These are phyloP conservation scores for Geotrupes spiniger DNA, from an alignment of 2,888 invertebrate species.

Conservation along the genomic window DNA sequence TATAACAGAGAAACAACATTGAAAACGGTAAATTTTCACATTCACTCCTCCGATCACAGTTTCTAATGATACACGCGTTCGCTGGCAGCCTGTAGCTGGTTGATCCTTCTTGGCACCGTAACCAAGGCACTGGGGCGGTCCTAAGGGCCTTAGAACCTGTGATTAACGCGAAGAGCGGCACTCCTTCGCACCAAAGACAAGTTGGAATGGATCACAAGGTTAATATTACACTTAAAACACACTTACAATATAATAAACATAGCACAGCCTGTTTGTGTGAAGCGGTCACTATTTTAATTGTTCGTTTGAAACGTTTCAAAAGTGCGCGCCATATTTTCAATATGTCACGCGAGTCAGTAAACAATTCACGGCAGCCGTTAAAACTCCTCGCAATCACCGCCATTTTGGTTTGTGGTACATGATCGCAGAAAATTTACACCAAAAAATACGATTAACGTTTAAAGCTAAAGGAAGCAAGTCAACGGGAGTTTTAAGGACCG, in stretches of 20 bases:
- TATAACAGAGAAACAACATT: slow-evolving; percentile 24
- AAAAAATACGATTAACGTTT: too few relatives aligned
- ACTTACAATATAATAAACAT: slow-evolving; percentile 25
- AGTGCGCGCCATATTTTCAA: too few relatives aligned
- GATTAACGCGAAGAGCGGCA: slow-evolving; percentile 33
- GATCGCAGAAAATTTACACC: too few relatives aligned
- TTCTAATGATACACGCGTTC: slow-evolving; percentile 7
- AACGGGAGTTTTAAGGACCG: not conserved
- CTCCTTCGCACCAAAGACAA: slow-evolving; percentile 37
- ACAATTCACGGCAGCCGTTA: not conserved
- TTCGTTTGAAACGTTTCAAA: not conserved
- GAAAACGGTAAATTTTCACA: slow-evolving; percentile 17
- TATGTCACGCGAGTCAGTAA: too few relatives aligned
- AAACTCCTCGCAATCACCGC: not conserved
- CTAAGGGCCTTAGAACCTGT: slow-evolving; percentile 29
- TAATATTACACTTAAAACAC: slow-evolving; percentile 34
- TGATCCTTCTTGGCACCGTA: slow-evolving; percentile 46
- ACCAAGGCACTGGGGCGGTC: slow-evolving; percentile 45
- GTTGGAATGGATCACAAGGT: slow-evolving; percentile 41
- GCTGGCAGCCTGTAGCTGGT: slow-evolving; percentile 50
- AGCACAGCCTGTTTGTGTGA: slow-evolving; percentile 26
- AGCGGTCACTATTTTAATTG: slow-evolving; percentile 18
- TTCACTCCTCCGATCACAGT: slow-evolving; percentile 8
- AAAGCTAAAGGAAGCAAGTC: too few relatives aligned
- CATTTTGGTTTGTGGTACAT: not conserved